Evolutionary conservation across 2,888 invertebrate genomes (phyloP), one percentile per base, ranked within the genome.

Genomic region (Drosophila conformis): DNA sequence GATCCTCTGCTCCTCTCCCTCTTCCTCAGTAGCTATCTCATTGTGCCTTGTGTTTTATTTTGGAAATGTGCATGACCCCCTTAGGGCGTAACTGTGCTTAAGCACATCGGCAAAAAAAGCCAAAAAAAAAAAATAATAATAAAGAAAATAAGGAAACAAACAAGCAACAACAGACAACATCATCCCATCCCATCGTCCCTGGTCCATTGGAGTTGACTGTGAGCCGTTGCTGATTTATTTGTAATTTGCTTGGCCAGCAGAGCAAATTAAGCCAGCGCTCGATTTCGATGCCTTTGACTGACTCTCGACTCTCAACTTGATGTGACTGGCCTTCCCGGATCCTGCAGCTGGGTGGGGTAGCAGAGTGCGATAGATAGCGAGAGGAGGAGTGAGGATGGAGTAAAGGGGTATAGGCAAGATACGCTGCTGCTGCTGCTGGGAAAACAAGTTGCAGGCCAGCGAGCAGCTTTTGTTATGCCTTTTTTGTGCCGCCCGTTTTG

Each of bases 41-140:
- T 52, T 33, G 38, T 31, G 10, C 38, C 18, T 49, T 6, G 15
- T 42, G 15, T 18, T 46, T 46, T 51, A 48, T 58, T 49, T 40
- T 48, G 38, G 54, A 38, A 52, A 66, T 74, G 75, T 65, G 87
- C 83, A 78, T 83, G 77, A 82, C 87, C 85, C 82, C 85, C 82
- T 82, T 83, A 86, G 79, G 87, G 87, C 83, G 87, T 84, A 86
- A 85, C 87, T 86, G 86, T 85, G 89, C 87, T 85, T 80, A 83
- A 83, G 76, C 83, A 82, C 83, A 81, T 79, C 65, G 60, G 58
- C 63, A 31, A 49, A 57, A 57, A 36, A 57, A n/a, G 0, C 18
- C 6, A 38, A 38, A 38, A 38, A 8, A 18, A 18, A 18, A 38
- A 40, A 40, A 40, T 40, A 18, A 18, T 18, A 18, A 38, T 40